Evolutionary conservation across 2,113 vertebrate genomes (phyloP).

Genomic region (Ardeotis arabs): DNA sequence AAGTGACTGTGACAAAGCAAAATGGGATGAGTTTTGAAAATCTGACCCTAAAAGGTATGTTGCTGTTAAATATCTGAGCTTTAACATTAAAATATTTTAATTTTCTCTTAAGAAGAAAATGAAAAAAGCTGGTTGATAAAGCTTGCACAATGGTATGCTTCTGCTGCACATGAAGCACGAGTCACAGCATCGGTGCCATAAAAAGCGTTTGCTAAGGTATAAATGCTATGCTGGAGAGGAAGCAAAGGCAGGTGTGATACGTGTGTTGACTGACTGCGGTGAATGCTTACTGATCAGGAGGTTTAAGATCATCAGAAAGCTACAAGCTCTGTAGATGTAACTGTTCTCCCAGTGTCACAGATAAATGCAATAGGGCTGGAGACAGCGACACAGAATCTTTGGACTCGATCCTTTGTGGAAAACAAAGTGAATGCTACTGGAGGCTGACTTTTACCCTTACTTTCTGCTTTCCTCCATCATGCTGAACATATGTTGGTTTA

Average conservation of each 20-base stretch:
- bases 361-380: neutral
- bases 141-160: neutral
- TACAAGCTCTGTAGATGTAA: neutral
- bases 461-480: neutral
- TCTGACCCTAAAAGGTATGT: neutral
- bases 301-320: neutral
- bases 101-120: neutral
- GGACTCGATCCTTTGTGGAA: neutral
- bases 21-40: neutral
- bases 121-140: neutral
- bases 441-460: neutral
- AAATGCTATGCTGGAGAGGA: neutral
- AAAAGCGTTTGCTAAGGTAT: neutral
- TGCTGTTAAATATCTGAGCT: neutral
- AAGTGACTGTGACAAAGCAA: neutral
- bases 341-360: neutral
- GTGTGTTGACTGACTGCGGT: accelerated
- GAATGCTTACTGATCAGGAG: neutral
- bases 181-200: neutral
- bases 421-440: neutral
- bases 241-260: neutral
- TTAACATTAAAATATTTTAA: neutral
- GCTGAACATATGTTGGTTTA: neutral
- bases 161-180: neutral
- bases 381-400: neutral